These are phyloP conservation scores for Neoscelio sp. DNA, from an alignment of 2,888 invertebrate species.

Conservation along the genomic window DNA sequence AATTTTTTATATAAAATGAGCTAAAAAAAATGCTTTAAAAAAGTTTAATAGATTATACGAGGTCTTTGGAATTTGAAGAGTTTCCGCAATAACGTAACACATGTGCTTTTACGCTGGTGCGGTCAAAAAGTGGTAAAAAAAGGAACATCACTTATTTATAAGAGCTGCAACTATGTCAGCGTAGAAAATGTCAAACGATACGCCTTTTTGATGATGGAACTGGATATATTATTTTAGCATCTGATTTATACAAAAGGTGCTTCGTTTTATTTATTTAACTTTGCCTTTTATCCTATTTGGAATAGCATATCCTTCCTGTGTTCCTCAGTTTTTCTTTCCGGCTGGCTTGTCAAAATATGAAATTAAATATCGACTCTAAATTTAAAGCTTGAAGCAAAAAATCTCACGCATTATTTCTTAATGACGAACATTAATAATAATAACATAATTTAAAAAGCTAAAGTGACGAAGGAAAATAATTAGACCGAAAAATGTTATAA, in stretches of 20 bases:
- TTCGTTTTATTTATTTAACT: slow-evolving; percentile 61
- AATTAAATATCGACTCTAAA: slow-evolving; percentile 6
- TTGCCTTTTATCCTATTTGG: slow-evolving; percentile 32
- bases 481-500: not conserved
- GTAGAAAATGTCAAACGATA: slow-evolving; percentile 27
- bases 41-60: too few species aligned
- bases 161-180: not conserved
- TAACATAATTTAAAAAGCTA: not conserved
- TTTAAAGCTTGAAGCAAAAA: not conserved
- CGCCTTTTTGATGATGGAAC: slow-evolving; percentile 27
- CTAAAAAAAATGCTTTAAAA: too few species aligned
- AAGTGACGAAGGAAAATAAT: not conserved
- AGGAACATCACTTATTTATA: not conserved
- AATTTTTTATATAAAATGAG: too few species aligned
- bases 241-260: slow-evolving; percentile 66
- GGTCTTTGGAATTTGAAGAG: too few species aligned
- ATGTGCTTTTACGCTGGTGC: too few species aligned
- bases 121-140: not conserved
- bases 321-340: slow-evolving; percentile 31
- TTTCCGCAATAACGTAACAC: too few species aligned
- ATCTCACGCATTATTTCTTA: too few species aligned
- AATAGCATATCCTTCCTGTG: slow-evolving; percentile 34
- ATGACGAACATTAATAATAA: too few species aligned
- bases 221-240: slow-evolving; percentile 69
- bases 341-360: slow-evolving; percentile 37